A percentile compares a stretch with the other conserved stretches of the same genome.
Evolutionary conservation across 64 coral and sea anemone species (phyloP).

Genomic region (Stichodactyla helianthus): DNA sequence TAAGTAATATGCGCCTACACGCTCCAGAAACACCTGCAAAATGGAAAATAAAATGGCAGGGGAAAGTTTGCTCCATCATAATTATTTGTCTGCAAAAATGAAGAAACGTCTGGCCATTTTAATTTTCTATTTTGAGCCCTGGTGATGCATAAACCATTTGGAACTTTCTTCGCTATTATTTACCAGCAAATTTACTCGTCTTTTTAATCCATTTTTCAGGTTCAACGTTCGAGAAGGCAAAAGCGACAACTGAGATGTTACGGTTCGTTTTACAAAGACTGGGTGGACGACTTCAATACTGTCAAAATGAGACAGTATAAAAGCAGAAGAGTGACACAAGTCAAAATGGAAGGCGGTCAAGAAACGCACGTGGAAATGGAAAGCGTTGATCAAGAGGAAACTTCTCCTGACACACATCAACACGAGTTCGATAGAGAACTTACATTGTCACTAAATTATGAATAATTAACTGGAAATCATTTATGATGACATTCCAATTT

Average conservation of each 20-base stretch:
- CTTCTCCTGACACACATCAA: not conserved
- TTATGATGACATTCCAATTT: no score
- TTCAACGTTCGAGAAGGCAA: constrained; percentile 3
- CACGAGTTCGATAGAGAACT: not conserved
- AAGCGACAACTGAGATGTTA: not conserved
- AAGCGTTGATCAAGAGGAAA: not conserved
- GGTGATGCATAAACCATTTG: no score
- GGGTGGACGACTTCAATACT: not conserved
- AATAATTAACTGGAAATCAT: not conserved
- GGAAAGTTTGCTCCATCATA: no score
- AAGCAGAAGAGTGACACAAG: not conserved
- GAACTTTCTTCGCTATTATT: not conserved
- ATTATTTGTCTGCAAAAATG: no score
- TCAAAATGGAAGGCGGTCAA: not conserved
- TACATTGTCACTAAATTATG: not conserved
- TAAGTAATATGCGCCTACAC: no score
- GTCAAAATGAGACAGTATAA: not conserved
- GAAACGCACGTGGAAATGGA: not conserved
- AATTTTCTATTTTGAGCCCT: no score
- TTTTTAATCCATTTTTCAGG: not conserved
- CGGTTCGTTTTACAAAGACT: not conserved
- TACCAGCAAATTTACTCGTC: not conserved
- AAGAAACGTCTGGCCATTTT: not conserved
- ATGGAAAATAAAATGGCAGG: no score
- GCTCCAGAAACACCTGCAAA: no score